Conservation (phyloP, 2,888 invertebrate genomes). For the Unio delphinus region DNA sequence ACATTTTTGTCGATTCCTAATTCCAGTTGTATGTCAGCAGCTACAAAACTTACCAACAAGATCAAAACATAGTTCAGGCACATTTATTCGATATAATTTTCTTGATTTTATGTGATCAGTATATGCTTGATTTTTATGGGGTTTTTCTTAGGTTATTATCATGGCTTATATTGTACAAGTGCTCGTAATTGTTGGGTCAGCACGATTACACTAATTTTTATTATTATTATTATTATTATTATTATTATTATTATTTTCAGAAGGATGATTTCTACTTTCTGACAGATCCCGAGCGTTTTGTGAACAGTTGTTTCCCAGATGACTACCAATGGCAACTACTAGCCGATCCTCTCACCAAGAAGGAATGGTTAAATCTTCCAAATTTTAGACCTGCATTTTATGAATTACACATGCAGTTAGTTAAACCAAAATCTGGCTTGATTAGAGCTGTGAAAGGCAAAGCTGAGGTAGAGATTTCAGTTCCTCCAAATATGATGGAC, state of each 20-base stretch:
- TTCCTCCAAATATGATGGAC: slow-evolving; percentile 16
- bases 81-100: too few species aligned
- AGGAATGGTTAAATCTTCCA: slow-evolving; percentile 36
- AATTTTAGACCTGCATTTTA: slow-evolving; percentile 46
- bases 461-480: slow-evolving; percentile 22
- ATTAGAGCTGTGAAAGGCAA: slow-evolving; percentile 24
- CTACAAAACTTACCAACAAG: too few species aligned
- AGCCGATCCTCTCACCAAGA: slow-evolving; percentile 25
- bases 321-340: slow-evolving; percentile 47
- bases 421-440: slow-evolving; percentile 23
- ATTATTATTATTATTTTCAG: neutral
- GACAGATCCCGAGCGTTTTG: slow-evolving; percentile 42
- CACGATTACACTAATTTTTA: too few species aligned
- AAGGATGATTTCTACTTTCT: slow-evolving; percentile 43
- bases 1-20: too few species aligned
- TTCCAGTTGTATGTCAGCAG: too few species aligned
- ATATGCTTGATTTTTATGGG: too few species aligned
- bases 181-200: too few species aligned
- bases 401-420: slow-evolving; percentile 32
- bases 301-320: slow-evolving; percentile 43
- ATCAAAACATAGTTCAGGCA: too few species aligned
- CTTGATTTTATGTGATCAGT: too few species aligned
- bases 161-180: too few species aligned
- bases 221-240: too few species aligned
- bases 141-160: too few species aligned